Evolutionary conservation across 2,888 invertebrate genomes (phyloP).

Genomic region (Drosophila falleni): DNA sequence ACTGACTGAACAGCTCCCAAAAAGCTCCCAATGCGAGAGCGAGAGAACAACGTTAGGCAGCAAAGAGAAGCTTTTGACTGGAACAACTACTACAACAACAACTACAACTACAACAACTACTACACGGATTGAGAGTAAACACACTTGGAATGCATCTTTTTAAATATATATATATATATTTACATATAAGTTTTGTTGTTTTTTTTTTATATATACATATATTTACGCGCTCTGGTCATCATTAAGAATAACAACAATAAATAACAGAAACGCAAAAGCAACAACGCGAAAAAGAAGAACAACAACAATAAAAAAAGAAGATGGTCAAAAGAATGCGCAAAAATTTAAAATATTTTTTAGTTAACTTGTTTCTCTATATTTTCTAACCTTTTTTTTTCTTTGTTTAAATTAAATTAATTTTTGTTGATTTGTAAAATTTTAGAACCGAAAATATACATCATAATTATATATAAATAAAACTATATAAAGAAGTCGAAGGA

Average conservation of each 20-base stretch:
- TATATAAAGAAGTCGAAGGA: slow-evolving; percentile 29
- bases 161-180: slow-evolving; percentile 16
- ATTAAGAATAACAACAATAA: slow-evolving; percentile 15
- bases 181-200: slow-evolving; percentile 44
- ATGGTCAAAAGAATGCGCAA: slow-evolving; percentile 21
- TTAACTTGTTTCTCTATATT: slow-evolving; percentile 22
- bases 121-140: slow-evolving; percentile 31
- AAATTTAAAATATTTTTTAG: slow-evolving; percentile 25
- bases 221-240: slow-evolving; percentile 10
- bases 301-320: neutral
- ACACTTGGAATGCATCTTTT: slow-evolving; percentile 39
- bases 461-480: slow-evolving; percentile 36
- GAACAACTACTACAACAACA: slow-evolving; percentile 13
- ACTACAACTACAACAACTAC: slow-evolving; percentile 9
- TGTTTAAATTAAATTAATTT: slow-evolving; percentile 37
- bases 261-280: slow-evolving; percentile 1
- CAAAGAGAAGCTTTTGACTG: slow-evolving; percentile 23
- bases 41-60: slow-evolving; percentile 8
- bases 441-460: slow-evolving; percentile 25
- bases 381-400: slow-evolving; percentile 12
- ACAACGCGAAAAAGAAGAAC: slow-evolving; percentile 3
- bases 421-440: slow-evolving; percentile 53
- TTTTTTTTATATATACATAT: neutral
- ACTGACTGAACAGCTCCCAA: slow-evolving; percentile 38
- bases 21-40: neutral